Conservation (phyloP, 2,888 invertebrate genomes). For the Axea sp. region DNA sequence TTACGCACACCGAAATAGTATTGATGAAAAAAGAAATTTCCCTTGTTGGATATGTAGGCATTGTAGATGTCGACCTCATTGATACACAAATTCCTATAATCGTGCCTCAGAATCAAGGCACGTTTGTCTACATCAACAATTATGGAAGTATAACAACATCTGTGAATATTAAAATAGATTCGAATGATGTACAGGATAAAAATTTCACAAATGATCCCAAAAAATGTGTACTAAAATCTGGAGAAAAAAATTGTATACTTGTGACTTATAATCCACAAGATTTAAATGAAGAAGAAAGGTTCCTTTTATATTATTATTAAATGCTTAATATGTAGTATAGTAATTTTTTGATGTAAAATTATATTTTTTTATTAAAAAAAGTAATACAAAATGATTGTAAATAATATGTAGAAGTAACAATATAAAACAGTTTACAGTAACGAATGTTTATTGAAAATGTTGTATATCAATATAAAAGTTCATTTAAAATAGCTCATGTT, state of each 20-base stretch:
- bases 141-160: slow-evolving; percentile 64
- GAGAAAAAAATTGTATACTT: slow-evolving; percentile 64
- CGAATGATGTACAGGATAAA: slow-evolving; percentile 18
- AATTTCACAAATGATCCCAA: slow-evolving; percentile 68
- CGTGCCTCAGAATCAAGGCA: neutral
- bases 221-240: slow-evolving; percentile 64
- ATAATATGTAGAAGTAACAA: too few relatives aligned
- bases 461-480: too few relatives aligned
- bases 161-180: slow-evolving; percentile 61
- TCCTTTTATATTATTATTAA: neutral
- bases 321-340: too few relatives aligned
- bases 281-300: neutral
- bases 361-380: too few relatives aligned
- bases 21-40: slow-evolving; percentile 12
- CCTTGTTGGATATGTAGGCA: slow-evolving; percentile 2
- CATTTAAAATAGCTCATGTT: too few relatives aligned
- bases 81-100: slow-evolving; percentile 12
- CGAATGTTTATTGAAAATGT: too few relatives aligned
- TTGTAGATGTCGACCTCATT: neutral
- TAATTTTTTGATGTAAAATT: slow-evolving; percentile 40
- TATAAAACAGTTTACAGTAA: too few relatives aligned
- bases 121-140: slow-evolving; percentile 56
- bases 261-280: slow-evolving; percentile 67
- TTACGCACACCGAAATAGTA: neutral
- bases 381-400: too few relatives aligned